These are phyloP conservation scores for Platichthys stellatus DNA, from an alignment of 2,113 vertebrate genomes.

Conservation along the genomic window DNA sequence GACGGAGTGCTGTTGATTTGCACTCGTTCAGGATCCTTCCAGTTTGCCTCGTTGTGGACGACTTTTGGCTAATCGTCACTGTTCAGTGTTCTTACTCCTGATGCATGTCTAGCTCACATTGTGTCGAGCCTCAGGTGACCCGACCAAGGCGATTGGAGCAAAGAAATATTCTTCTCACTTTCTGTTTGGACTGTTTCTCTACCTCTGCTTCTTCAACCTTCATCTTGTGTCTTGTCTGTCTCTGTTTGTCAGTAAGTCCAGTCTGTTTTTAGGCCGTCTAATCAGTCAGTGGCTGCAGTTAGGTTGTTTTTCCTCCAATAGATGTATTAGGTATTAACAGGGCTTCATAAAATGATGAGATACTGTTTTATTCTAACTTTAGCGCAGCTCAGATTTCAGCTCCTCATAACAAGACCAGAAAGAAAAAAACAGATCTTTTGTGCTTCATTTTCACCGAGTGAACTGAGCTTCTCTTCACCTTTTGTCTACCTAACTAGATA, in stretches of 20 bases:
- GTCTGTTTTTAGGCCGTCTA: neutral
- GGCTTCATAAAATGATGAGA: neutral
- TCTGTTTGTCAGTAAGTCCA: neutral
- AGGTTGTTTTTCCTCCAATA: neutral
- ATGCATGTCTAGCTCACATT: slow-evolving; percentile 13
- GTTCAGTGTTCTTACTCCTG: slow-evolving; percentile 29
- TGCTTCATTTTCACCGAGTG: too few relatives aligned
- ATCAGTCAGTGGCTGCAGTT: neutral
- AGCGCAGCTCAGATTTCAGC: slow-evolving; percentile 1
- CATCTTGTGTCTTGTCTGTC: neutral
- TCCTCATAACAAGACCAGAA: neutral
- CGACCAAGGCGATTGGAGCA: neutral
- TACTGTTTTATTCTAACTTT: neutral
- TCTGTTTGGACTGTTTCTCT: slow-evolving; percentile 6
- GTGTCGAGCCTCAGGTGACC: neutral
- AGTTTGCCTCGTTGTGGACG: slow-evolving; percentile 37
- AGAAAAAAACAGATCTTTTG: neutral
- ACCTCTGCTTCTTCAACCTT: slow-evolving; percentile 3
- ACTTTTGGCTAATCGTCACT: slow-evolving; percentile 33
- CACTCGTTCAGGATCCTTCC: slow-evolving; percentile 17
- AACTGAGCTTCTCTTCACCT: neutral
- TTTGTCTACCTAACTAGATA: too few relatives aligned
- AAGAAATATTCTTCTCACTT: slow-evolving; percentile 10
- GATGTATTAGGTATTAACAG: slow-evolving; percentile 3
- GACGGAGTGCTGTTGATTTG: slow-evolving; percentile 49